A percentile compares a stretch with the other conserved stretches of the same genome.
phyloP scores from a whole-genome alignment of 2,888 invertebrate genomes.

The Holacanthella duospinosa region DNA sequence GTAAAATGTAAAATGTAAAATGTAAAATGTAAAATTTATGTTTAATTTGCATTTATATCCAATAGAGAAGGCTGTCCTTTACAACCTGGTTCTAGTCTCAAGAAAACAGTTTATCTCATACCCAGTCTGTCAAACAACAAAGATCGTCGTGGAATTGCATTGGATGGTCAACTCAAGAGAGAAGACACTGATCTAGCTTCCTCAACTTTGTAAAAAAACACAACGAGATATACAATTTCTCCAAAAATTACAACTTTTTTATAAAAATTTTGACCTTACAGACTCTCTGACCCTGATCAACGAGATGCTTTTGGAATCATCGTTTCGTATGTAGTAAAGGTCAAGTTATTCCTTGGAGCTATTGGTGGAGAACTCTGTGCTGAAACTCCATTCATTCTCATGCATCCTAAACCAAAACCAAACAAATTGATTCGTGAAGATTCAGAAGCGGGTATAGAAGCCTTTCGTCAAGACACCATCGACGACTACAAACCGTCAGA shows the following conservation, averaged over 20 bases:
- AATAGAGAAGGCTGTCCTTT: slow-evolving; percentile 76
- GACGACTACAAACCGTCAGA: slow-evolving; percentile 39
- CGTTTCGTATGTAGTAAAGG: slow-evolving; percentile 89
- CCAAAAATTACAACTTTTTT: not conserved
- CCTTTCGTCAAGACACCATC: slow-evolving; percentile 59
- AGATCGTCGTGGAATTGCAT: slow-evolving; percentile 76
- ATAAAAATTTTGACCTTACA: slow-evolving; percentile 39
- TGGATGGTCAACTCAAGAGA: slow-evolving; percentile 77
- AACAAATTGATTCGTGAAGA: slow-evolving; percentile 55
- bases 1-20: too few species aligned
- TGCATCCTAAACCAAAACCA: slow-evolving; percentile 66
- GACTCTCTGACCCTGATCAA: slow-evolving; percentile 63
- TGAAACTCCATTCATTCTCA: slow-evolving; percentile 80
- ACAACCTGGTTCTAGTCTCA: slow-evolving; percentile 72
- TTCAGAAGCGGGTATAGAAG: slow-evolving; percentile 61
- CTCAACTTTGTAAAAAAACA: slow-evolving; percentile 61
- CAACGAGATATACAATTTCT: not conserved
- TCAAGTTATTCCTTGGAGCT: slow-evolving; percentile 84
- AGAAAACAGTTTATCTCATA: slow-evolving; percentile 75
- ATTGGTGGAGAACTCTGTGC: slow-evolving; percentile 84
- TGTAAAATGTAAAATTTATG: too few species aligned
- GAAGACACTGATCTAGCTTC: slow-evolving; percentile 79
- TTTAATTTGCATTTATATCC: too few species aligned
- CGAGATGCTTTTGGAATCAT: slow-evolving; percentile 90
- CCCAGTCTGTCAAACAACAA: slow-evolving; percentile 67